Base-by-base conservation (phyloP, 35 echinoderm and acorn worm species). In the Strongylocentrotus purpuratus region DNA sequence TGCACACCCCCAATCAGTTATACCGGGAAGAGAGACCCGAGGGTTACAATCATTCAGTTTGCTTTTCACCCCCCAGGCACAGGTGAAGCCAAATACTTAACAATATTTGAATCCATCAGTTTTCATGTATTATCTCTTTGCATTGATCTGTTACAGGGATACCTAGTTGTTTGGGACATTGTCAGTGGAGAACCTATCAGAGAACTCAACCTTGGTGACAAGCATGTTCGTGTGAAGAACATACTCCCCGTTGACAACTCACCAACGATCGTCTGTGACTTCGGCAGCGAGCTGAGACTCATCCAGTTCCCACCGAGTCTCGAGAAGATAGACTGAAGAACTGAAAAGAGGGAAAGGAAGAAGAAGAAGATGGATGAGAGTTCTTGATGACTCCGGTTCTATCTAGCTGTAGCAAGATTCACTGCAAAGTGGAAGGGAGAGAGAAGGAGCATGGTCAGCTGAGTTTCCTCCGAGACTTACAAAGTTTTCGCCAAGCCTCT, bases 131-230 rank as follows among this genome's bases (percentile, higher is more conserved):
- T 41, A 41, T 1, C 35, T 41, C 35, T 41, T 41, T 41, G 35
- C 35, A 41, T n/a, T n/a, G n/a, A n/a, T n/a, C 22, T 18, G n/a
- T 96, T 96, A 2, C 35, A 96, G 95, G 95, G 95, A 50, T 96
- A 96, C 86, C 46, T 96, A 31, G 93, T 94, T 33, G 95, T 96
- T 0, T 96, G 95, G 95, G 95, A 96, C 95, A 96, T 96, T 58
- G 33, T 96, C 2, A 70, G 86, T 31, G 95, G 95, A 22, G 95
- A 96, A 46, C 95, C 95, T 2, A 70, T 96, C 18, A 14, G 92
- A 88, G 95, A 94, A 12, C 45, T 96, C 32, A 94, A 96, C 71
- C 95, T 96, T 17, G 95, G 95, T 14, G 95, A 92, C 1, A 92
- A 85, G 35, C 65, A 96, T 13, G 92, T 94, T 22, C 70, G 78